phyloP scores from a whole-genome alignment of 2,113 vertebrate species.

The Casuarius casuarius region DNA sequence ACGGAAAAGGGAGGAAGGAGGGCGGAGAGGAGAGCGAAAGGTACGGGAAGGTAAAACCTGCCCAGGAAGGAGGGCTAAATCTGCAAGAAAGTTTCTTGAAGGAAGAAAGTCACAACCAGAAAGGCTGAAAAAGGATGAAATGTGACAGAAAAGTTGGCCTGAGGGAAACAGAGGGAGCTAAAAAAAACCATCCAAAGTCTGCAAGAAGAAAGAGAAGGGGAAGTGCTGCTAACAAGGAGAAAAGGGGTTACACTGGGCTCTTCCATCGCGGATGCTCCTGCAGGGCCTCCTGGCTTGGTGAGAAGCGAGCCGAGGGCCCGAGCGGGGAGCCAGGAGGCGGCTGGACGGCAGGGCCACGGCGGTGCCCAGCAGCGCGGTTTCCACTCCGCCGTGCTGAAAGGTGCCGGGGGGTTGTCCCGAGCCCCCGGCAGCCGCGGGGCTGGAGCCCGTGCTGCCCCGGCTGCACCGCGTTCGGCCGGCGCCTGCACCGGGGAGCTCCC shows the following conservation, averaged over 20 bases:
- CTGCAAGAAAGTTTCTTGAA: slow-evolving; percentile 13
- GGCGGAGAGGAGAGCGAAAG: neutral
- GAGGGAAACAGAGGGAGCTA: slow-evolving; percentile 55
- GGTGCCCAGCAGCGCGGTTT: no score
- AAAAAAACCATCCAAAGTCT: slow-evolving; percentile 37
- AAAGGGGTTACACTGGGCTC: neutral
- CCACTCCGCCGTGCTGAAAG: neutral
- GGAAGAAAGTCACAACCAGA: slow-evolving; percentile 45
- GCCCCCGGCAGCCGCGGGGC: no score
- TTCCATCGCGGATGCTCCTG: neutral
- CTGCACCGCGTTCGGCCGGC: no score
- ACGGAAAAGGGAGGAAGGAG: neutral
- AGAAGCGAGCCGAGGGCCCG: no score
- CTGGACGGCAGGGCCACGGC: no score
- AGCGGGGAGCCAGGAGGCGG: no score
- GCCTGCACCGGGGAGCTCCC: neutral
- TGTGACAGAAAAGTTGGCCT: slow-evolving; percentile 59
- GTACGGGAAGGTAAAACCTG: no score
- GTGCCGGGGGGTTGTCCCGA: neutral
- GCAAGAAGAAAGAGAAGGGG: neutral
- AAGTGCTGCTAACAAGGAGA: neutral
- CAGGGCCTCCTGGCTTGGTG: neutral
- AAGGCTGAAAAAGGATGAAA: slow-evolving; percentile 38
- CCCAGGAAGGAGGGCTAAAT: neutral
- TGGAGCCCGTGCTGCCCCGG: no score